Base-by-base conservation (phyloP, 2,888 invertebrate genomes). In the Ctena decussata region DNA sequence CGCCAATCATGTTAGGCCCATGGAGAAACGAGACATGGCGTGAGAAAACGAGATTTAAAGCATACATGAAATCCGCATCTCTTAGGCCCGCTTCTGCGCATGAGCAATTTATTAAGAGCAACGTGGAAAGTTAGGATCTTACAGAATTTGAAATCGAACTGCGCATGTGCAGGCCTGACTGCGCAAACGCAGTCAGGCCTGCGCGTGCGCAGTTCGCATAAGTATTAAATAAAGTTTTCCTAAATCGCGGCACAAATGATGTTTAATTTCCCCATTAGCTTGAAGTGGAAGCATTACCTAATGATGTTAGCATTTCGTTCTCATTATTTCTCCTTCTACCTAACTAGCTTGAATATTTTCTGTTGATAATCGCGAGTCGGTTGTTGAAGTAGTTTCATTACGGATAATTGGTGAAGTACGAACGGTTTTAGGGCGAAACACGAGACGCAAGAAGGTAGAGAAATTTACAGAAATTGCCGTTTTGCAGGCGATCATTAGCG, bases 231-330 rank as follows among this genome's bases (percentile, higher is more conserved):
- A n/a, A n/a, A n/a, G n/a, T n/a, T n/a, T n/a, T n/a, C n/a, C n/a
- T n/a, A n/a, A n/a, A n/a, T n/a, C n/a, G n/a, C n/a, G n/a, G n/a
- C n/a, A n/a, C n/a, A n/a, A n/a, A 65, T 65, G 65, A 65, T 65
- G 85, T 74, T 85, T 85, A 86, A 86, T 86, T 65, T 75, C 37
- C 41, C 83, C 83, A 84, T 84, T 86, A 84, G 78, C 41, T 35
- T 65, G 81, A 81, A 86, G 81, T 83, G 79, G 78, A 78, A 53
- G 78, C 80, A 79, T 80, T 77, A 84, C 71, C 84, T 84, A 84
- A 86, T 79, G 86, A 86, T 49, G 77, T 84, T 84, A 84, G 76
- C 80, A 80, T 84, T 84, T 84, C 72, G 65, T 72, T 75, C 84
- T 84, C 84, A 79, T 84, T 84, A 84, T 73, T 74, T 37, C 60